Evolutionary conservation across 2,113 vertebrate genomes (phyloP).

Genomic region (Hemibagrus wyckioides): DNA sequence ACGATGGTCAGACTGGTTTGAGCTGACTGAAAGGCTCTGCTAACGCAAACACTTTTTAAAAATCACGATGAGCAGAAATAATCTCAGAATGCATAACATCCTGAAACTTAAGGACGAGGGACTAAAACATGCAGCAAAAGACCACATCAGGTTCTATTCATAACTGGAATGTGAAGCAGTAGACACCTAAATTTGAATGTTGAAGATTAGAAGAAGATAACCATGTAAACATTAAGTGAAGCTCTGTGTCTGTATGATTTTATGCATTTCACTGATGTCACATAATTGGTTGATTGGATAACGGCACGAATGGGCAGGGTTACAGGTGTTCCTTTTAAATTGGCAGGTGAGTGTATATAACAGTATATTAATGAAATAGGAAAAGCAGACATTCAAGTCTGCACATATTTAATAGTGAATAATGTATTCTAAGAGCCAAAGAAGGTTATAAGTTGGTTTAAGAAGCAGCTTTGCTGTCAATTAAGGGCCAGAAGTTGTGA

Average conservation of each 20-base stretch:
- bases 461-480: constrained; percentile 29
- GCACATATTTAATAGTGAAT: background rate
- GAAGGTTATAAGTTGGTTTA: constrained; percentile 22
- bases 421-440: background rate
- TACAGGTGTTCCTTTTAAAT: background rate
- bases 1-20: background rate
- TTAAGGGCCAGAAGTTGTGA: constrained; percentile 33
- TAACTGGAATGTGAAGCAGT: background rate
- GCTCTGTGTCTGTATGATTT: background rate
- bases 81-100: background rate
- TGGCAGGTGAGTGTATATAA: background rate
- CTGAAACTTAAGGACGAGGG: background rate
- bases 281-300: background rate
- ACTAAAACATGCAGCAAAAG: background rate
- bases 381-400: background rate
- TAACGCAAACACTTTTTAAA: background rate
- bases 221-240: background rate
- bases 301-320: background rate
- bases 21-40: background rate
- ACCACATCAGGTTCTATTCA: background rate
- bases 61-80: background rate
- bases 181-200: background rate
- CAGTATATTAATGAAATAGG: background rate
- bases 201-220: background rate
- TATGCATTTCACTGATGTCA: background rate